Base-by-base conservation (phyloP, 2,113 vertebrate genomes). In the Oophaga pumilio region DNA sequence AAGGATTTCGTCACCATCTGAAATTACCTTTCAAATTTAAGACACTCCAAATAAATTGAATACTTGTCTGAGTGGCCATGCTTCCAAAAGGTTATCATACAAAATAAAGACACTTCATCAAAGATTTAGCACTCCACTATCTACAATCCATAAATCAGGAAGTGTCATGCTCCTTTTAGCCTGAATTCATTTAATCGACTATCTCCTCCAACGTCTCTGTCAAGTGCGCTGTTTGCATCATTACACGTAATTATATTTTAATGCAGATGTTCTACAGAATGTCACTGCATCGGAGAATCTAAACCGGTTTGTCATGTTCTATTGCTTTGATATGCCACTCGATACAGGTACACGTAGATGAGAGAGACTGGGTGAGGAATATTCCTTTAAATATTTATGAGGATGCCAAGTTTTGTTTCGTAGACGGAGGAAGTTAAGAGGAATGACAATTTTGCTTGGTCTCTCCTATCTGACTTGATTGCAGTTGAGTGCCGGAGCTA, bases 171-270 rank as follows among this genome's bases (percentile, higher is more conserved):
- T 73, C 57, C 86, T 87, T 87, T 87, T 87, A 87, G 69, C 86
- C 86, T 53, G 69, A 82, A 76, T 76, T 87, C 69, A 82, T 87
- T 74, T 87, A 14, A 73, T 71, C 28, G 86, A 82, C 79, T 87
- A 57, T 87, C 79, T 82, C 10, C 86, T 82, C 56, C 69, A 76
- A 82, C 78, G 56, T 87, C 79, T 59, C 79, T 87, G 86, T 87
- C 86, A 87, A 87, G 86, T 87, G 66, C 60, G 79, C 86, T 87
- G 86, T 83, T 82, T 87, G 86, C 86, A 76, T 87, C 86, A 87
- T 87, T 87, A 87, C 86, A 87, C 86, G 76, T 87, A 87, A 87
- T 87, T 87, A 87, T 87, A 82, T 82, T 87, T 87, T 87, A 87
- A 87, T 87, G 86, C 86, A 82, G 86, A 87, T 87, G 57, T 87